Evolutionary conservation across 23 tunicate species (phyloP).

Genomic region (Pegea sp.): DNA sequence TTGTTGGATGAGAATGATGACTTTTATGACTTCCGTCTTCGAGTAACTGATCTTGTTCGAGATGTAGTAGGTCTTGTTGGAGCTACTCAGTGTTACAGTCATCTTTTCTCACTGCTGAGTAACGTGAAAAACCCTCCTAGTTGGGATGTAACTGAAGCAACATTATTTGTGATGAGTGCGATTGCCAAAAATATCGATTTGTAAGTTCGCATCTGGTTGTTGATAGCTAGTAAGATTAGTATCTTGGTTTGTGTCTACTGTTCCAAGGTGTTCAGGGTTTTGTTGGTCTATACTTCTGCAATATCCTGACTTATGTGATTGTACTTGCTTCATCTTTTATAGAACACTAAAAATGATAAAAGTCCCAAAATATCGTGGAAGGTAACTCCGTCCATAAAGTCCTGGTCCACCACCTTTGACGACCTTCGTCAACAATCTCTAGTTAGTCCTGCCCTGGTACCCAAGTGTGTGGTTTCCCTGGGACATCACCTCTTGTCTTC

Average conservation of each 20-base stretch:
- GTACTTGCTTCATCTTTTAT: too few relatives aligned
- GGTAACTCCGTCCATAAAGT: too few relatives aligned
- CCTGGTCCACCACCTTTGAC: too few relatives aligned
- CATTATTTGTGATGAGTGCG: slow-evolving; percentile 58
- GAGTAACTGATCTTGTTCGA: slow-evolving; percentile 48
- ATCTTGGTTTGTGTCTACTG: too few relatives aligned
- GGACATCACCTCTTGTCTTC: too few relatives aligned
- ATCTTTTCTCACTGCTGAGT: slow-evolving; percentile 52
- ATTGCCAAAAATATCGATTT: slow-evolving; percentile 60
- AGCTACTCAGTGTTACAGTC: slow-evolving; percentile 45
- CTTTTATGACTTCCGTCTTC: slow-evolving; percentile 56
- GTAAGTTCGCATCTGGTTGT: slow-evolving; percentile 15
- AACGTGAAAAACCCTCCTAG: slow-evolving; percentile 9
- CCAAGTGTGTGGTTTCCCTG: too few relatives aligned
- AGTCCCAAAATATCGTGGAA: too few relatives aligned
- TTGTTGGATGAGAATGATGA: slow-evolving; percentile 56
- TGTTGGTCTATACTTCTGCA: background rate
- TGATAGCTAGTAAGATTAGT: background rate
- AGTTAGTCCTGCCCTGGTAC: too few relatives aligned
- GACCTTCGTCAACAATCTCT: too few relatives aligned
- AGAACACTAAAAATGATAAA: too few relatives aligned
- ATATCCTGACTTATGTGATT: background rate
- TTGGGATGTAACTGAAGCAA: slow-evolving; percentile 90
- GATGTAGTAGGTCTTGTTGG: slow-evolving; percentile 74
- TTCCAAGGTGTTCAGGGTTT: background rate